Evolutionary conservation across 1,140 invertebrate genomes (phyloP).

Genomic region (Archivesica marissinica): DNA sequence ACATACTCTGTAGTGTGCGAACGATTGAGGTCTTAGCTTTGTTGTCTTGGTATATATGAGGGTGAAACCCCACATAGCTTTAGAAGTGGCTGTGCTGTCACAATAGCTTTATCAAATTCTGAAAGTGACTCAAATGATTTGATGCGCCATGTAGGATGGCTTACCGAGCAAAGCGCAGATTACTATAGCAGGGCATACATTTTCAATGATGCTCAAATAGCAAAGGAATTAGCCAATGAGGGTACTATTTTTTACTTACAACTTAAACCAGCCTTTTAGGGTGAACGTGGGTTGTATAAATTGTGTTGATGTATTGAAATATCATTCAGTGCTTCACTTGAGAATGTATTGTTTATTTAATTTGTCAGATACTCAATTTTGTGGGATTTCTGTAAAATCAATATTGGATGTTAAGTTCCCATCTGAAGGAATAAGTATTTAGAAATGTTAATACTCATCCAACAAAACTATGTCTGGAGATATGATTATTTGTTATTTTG

Average conservation of each 20-base stretch:
- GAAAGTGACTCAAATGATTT: neutral
- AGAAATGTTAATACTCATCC: too few relatives aligned
- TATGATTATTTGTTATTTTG: too few relatives aligned
- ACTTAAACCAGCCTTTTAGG: neutral
- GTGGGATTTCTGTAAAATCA: too few relatives aligned
- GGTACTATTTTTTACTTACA: neutral
- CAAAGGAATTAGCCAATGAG: neutral
- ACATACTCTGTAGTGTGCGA: slow-evolving; percentile 37
- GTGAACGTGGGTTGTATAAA: too few relatives aligned
- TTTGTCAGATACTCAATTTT: too few relatives aligned
- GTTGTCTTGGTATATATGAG: slow-evolving; percentile 30
- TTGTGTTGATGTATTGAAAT: too few relatives aligned
- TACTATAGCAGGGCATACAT: neutral
- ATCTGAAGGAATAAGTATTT: too few relatives aligned
- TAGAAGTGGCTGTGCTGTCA: slow-evolving; percentile 41
- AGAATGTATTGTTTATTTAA: too few relatives aligned
- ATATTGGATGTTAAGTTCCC: too few relatives aligned
- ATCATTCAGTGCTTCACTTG: too few relatives aligned
- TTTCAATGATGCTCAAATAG: neutral
- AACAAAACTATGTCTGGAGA: too few relatives aligned
- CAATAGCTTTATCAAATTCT: slow-evolving; percentile 21
- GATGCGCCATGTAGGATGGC: neutral
- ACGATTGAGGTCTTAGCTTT: slow-evolving; percentile 41
- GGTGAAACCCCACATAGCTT: slow-evolving; percentile 57
- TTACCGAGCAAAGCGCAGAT: neutral